Percentiles rank a stretch among this genome's conserved stretches.
phyloP scores from a whole-genome alignment of 2,113 vertebrate genomes.

The Cyanoderma ruficeps region DNA sequence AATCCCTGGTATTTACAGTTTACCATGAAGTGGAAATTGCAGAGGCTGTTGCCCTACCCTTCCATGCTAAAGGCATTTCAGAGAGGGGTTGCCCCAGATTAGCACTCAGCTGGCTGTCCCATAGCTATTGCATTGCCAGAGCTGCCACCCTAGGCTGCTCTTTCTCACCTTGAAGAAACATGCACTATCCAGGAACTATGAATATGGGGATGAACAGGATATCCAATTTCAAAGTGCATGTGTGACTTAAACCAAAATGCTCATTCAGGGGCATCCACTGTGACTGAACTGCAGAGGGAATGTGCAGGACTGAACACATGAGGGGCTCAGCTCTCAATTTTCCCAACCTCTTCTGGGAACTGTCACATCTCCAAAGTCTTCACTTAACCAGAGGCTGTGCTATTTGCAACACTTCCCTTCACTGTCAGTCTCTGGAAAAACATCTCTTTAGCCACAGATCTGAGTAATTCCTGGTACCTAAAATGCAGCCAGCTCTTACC shows the following conservation, averaged over 20 bases:
- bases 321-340: background rate
- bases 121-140: background rate
- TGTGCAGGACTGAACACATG: fast-evolving
- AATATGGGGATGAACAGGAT: background rate
- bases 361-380: background rate
- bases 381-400: background rate
- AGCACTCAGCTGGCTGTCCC: too few species aligned
- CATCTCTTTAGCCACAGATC: background rate
- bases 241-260: background rate
- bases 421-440: background rate
- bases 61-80: background rate
- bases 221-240: background rate
- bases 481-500: background rate
- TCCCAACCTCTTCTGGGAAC: background rate
- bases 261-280: too few species aligned
- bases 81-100: background rate
- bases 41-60: background rate
- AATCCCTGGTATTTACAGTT: background rate
- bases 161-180: background rate
- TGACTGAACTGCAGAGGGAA: background rate
- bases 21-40: background rate
- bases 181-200: background rate
- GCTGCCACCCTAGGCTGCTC: background rate
- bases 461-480: background rate
- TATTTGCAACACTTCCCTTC: background rate